Conservation (phyloP, 2,888 invertebrate genomes). For the Mycalesis mineus region DNA sequence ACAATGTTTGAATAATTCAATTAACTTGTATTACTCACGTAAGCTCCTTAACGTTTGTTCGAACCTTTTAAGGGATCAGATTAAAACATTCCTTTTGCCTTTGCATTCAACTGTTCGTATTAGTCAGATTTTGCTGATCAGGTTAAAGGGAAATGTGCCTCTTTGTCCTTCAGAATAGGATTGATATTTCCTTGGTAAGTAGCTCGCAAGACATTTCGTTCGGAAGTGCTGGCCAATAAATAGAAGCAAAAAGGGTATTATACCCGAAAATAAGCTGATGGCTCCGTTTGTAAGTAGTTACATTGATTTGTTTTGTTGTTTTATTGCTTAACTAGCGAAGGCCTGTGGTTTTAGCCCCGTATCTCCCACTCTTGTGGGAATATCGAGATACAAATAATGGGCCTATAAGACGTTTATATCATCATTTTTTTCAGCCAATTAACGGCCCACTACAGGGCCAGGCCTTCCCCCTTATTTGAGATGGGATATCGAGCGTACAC, state of each 20-base stretch:
- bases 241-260: neutral
- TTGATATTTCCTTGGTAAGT: neutral
- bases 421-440: no score
- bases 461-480: no score
- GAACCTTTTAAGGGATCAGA: constrained; percentile 27
- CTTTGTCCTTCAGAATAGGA: neutral
- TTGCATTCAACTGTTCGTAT: constrained; percentile 18
- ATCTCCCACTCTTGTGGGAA: no score
- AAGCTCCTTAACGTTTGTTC: constrained; percentile 23
- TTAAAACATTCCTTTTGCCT: constrained; percentile 20
- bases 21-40: constrained; percentile 25
- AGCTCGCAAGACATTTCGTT: neutral
- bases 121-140: neutral
- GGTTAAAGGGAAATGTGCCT: neutral
- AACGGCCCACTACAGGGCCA: no score
- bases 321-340: no score
- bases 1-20: constrained; percentile 20
- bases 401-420: no score
- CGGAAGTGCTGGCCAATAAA: neutral
- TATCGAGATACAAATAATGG: no score
- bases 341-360: no score
- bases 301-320: no score
- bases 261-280: no score
- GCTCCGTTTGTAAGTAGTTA: no score
- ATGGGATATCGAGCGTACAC: no score